A percentile compares a stretch with the other conserved stretches of the same genome.
phyloP scores from a whole-genome alignment of 1,140 invertebrate genomes.

The Leucophenga varia region DNA sequence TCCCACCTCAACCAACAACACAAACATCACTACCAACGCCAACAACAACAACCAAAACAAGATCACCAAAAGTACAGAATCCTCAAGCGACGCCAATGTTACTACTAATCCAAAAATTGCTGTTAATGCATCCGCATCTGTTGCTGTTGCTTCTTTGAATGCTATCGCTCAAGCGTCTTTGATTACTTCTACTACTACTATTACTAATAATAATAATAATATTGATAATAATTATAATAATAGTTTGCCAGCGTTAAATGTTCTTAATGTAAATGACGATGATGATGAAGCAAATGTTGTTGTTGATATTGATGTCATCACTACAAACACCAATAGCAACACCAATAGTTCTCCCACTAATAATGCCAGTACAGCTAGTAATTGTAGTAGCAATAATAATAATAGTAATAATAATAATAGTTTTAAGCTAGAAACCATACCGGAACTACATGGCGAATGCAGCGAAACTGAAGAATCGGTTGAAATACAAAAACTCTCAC shows the following conservation, averaged over 20 bases:
- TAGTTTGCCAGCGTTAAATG: conserved; percentile 25
- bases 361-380: conserved; percentile 25
- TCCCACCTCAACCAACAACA: background rate
- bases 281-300: conserved; percentile 16
- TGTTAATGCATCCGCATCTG: conserved; percentile 13
- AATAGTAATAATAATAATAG: conserved; percentile 40
- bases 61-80: conserved; percentile 10
- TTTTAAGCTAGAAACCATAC: conserved; percentile 51
- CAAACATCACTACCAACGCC: conserved; percentile 11
- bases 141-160: conserved; percentile 10
- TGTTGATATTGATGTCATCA: conserved; percentile 28
- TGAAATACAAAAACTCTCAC: conserved; percentile 31
- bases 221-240: background rate
- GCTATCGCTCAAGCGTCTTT: background rate
- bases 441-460: conserved; percentile 19
- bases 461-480: conserved; percentile 4
- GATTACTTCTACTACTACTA: conserved; percentile 24
- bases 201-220: conserved; percentile 27
- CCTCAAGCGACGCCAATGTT: conserved; percentile 17
- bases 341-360: conserved; percentile 7
- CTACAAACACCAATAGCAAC: conserved; percentile 17
- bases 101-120: conserved; percentile 28
- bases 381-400: conserved; percentile 41
- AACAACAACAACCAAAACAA: conserved; percentile 1
- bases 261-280: background rate